These are phyloP conservation scores for Poliocrania exsul DNA, from an alignment of 2,797 vertebrate genomes.

Conservation along the genomic window DNA sequence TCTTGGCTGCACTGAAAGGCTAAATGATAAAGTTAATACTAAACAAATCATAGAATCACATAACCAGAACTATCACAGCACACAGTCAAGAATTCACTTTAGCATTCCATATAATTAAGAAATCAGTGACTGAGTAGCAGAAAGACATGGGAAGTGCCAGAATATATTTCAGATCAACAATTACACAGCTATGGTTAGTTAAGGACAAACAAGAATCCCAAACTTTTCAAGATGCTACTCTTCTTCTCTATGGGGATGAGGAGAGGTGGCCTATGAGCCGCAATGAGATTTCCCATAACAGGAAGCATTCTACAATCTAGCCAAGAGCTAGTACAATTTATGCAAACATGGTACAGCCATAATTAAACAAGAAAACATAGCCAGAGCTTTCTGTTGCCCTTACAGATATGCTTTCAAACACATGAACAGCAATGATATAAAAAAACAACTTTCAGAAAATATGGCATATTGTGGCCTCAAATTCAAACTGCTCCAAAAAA, in stretches of 20 bases:
- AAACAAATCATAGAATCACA: neutral
- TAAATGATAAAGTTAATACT: neutral
- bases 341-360: neutral
- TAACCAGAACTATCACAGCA: neutral
- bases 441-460: neutral
- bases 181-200: neutral
- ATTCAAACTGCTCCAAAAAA: neutral
- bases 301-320: neutral
- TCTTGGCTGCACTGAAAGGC: neutral
- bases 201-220: neutral
- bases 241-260: neutral
- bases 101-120: neutral
- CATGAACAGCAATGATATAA: neutral
- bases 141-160: neutral
- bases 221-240: neutral
- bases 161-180: neutral
- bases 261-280: neutral
- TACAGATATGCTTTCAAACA: neutral
- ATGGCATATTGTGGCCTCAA: neutral
- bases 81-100: neutral
- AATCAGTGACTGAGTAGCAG: neutral
- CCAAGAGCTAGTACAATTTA: neutral
- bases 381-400: neutral
- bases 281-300: neutral
- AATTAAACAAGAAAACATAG: neutral